These are phyloP conservation scores for Petrolisthes cinctipes DNA, from an alignment of 2,888 invertebrate species.

Conservation along the genomic window DNA sequence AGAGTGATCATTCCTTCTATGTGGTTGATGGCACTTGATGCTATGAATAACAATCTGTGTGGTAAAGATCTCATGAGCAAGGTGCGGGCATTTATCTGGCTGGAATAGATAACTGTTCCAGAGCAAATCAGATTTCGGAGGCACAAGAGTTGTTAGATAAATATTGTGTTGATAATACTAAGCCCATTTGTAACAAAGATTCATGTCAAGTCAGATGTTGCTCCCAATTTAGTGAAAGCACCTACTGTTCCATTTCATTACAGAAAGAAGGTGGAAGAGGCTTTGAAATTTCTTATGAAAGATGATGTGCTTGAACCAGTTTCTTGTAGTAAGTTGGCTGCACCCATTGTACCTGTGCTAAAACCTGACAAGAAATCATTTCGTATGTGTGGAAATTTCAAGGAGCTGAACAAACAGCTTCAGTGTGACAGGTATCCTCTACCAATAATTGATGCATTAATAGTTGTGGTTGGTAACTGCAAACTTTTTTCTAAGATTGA, in stretches of 20 bases:
- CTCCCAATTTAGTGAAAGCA: background rate
- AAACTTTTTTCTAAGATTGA: constrained; percentile 6
- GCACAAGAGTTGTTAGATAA: constrained; percentile 4
- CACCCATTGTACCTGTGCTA: constrained; percentile 22
- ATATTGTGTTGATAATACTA: background rate
- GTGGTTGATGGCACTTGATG: background rate
- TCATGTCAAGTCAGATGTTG: background rate
- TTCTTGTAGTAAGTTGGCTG: constrained; percentile 3
- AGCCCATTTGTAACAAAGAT: background rate
- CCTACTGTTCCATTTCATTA: constrained; percentile 24
- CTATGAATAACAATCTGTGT: background rate
- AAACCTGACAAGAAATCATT: constrained; percentile 9
- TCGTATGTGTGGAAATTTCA: background rate
- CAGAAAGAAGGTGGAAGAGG: constrained; percentile 14
- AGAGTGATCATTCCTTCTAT: constrained; percentile 18
- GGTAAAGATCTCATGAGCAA: constrained; percentile 18
- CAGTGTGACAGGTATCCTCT: constrained; percentile 23
- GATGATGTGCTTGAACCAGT: constrained; percentile 9
- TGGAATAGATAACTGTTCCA: constrained; percentile 13
- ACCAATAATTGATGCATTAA: constrained; percentile 20
- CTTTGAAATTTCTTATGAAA: background rate
- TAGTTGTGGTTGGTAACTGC: background rate
- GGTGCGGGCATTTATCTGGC: constrained; percentile 31
- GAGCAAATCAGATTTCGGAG: background rate
- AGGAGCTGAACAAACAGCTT: constrained; percentile 3